These are phyloP conservation scores for Muricea muricata DNA, from an alignment of 92 coral and sea anemone genomes.

Conservation along the genomic window DNA sequence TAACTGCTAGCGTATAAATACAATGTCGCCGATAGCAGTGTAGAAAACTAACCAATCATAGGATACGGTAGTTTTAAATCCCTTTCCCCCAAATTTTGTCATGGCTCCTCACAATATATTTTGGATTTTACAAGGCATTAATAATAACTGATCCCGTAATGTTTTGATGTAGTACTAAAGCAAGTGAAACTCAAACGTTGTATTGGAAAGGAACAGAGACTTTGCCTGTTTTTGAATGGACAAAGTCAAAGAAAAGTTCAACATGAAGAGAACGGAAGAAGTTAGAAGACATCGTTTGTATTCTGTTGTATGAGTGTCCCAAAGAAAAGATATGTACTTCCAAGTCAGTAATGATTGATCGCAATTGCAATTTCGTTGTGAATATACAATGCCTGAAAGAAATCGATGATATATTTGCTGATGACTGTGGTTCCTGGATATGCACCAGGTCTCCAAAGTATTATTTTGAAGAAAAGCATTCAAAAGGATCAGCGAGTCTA, in stretches of 20 bases:
- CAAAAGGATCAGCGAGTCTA: constrained; percentile 18
- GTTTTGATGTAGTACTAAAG: background rate
- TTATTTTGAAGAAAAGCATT: constrained; percentile 35
- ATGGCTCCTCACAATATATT: no score
- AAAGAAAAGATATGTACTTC: background rate
- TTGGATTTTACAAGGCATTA: no score
- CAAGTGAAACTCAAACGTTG: background rate
- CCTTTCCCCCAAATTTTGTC: no score
- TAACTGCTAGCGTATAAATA: no score
- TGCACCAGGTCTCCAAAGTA: constrained; percentile 38
- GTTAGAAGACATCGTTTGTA: background rate
- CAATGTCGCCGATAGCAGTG: no score
- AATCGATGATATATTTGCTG: constrained; percentile 48
- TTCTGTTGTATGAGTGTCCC: no score
- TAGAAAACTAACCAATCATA: no score
- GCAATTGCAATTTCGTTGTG: background rate
- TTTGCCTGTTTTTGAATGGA: constrained; percentile 2
- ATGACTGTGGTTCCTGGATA: constrained; percentile 56
- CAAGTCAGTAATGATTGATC: background rate
- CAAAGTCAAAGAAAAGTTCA: background rate
- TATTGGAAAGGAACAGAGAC: background rate
- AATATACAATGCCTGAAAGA: constrained; percentile 30
- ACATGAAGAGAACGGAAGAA: background rate
- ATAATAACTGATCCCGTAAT: no score
- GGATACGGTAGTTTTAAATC: no score